A percentile compares a stretch with the other conserved stretches of the same genome.
These are phyloP conservation scores for Isurus oxyrinchus DNA, from an alignment of 2,113 vertebrate species.

Conservation along the genomic window DNA sequence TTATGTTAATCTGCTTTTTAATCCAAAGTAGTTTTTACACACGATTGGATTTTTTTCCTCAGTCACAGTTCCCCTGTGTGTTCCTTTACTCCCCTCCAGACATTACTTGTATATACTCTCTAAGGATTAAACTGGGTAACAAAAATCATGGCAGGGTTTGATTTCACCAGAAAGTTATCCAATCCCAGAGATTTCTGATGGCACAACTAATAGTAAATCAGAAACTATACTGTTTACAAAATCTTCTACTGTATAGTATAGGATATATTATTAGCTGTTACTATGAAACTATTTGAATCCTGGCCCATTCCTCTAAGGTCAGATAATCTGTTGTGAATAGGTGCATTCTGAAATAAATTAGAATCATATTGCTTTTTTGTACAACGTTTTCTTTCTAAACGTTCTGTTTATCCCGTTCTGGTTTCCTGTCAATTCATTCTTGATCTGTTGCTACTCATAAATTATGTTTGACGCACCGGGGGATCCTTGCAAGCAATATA, in stretches of 20 bases:
- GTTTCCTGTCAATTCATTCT: not conserved
- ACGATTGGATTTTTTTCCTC: not conserved
- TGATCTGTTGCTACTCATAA: not conserved
- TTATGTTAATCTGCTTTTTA: not conserved
- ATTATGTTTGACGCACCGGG: not conserved
- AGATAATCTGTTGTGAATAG: not conserved
- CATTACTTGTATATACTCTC: not conserved
- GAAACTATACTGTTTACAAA: not conserved
- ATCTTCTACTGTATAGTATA: not conserved
- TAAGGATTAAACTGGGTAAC: not conserved
- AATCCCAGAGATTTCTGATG: not conserved
- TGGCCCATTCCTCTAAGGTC: not conserved
- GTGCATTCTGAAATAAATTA: not conserved
- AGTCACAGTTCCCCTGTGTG: not conserved
- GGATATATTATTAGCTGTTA: not conserved
- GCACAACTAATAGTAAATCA: not conserved
- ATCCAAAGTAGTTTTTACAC: not conserved
- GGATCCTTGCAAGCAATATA: not conserved
- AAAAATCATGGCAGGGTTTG: not conserved
- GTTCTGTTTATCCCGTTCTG: not conserved
- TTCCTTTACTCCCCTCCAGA: too few species aligned
- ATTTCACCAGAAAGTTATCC: not conserved
- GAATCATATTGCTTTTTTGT: not conserved
- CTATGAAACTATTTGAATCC: not conserved
- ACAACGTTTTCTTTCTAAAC: not conserved